Evolutionary conservation across 2,797 vertebrate species (phyloP), one percentile per base, ranked within the genome.

Genomic region (Anguilla marmorata): DNA sequence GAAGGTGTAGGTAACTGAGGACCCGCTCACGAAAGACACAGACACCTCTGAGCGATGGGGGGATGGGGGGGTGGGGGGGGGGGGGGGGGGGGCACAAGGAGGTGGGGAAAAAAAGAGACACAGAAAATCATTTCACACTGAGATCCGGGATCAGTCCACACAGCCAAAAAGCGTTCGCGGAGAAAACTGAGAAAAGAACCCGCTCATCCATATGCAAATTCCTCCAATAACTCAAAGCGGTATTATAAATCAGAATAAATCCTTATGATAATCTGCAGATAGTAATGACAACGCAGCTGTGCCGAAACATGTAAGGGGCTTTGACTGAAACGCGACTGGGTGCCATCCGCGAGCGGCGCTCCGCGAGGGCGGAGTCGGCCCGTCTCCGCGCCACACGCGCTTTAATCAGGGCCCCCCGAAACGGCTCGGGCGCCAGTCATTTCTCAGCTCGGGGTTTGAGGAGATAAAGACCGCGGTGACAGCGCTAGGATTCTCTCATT

Each of bases 1-100:
- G 93, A 99, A 98, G 88, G 95, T 94, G 90, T 99, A 99, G 83
- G 96, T 98, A 92, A 99, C 93, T 0, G 98, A 99, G 85, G 98
- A 97, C 88, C 96, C 94, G 0, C 93, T 95, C 94, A 99, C 98
- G 92, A 99, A 98, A 91, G 97, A 93, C 84, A 98, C 97, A 9
- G 98, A 99, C 92, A 99, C 97, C 91, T 99, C 98, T 99, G 97
- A 69, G 95, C 93, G 21, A 0, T 90, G 8, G 91, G 30, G 93
- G 76, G 85, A 19, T 2, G 4, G 85, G 93, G 88, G 88, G 66
- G 95, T 92, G 21, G 0, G 91, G 8, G 91, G 30, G 93, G 74
- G 86, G 16, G 4, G 7, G 83, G 93, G 87, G 88, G 89, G 16
- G 79, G 45, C 45, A 84, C 33, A 83, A 21, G 8, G 37, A 12